A percentile compares a stretch with the other conserved stretches of the same genome.
Evolutionary conservation across 2,888 invertebrate genomes (phyloP).

Genomic region (Thysanoteuthis rhombus): DNA sequence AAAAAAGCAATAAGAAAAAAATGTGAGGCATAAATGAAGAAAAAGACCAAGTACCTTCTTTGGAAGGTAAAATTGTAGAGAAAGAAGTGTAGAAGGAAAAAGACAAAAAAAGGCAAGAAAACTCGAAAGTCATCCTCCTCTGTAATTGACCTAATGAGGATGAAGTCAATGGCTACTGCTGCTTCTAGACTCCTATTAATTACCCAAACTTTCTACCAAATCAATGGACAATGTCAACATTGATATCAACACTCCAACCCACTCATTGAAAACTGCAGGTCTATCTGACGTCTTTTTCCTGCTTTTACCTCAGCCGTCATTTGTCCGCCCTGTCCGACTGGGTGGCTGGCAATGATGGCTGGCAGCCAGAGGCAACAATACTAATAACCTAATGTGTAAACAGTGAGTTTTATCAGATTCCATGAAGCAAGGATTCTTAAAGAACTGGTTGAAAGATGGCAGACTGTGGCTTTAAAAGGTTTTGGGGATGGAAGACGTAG

Average conservation of each 20-base stretch:
- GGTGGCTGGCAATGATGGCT: background rate
- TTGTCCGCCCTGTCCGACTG: background rate
- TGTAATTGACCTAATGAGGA: background rate
- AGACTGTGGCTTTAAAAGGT: background rate
- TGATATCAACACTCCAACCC: background rate
- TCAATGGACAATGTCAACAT: background rate
- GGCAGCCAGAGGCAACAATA: background rate
- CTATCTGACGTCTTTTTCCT: background rate
- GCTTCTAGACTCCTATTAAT: background rate
- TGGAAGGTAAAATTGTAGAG: background rate
- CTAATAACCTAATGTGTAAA: constrained; percentile 12
- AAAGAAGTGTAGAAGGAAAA: background rate
- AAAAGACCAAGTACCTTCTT: too few relatives aligned
- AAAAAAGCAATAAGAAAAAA: background rate
- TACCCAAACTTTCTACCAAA: background rate
- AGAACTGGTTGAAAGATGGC: background rate
- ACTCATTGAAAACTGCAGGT: background rate
- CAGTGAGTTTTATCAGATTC: background rate
- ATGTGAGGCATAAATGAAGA: background rate
- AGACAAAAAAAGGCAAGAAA: background rate
- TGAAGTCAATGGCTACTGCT: background rate
- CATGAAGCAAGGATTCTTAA: background rate
- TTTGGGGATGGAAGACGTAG: background rate
- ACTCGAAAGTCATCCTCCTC: background rate
- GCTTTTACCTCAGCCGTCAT: background rate